Evolutionary conservation across 2,113 vertebrate species (phyloP).

Genomic region (Labeo catla): DNA sequence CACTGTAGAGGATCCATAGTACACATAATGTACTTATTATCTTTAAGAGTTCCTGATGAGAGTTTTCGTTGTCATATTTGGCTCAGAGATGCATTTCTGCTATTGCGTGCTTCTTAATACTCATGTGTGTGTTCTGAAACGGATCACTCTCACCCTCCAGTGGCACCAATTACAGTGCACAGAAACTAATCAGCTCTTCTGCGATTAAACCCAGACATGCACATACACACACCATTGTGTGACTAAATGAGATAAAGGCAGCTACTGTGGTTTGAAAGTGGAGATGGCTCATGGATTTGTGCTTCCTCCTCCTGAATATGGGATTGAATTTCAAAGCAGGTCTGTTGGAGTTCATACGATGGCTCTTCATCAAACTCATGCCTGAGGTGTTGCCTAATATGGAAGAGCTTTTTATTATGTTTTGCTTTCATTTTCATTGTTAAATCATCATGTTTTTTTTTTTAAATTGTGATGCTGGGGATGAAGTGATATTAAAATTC

Average conservation of each 20-base stretch:
- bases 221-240: not conserved
- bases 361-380: conserved; percentile 16
- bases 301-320: not conserved
- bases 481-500: not conserved
- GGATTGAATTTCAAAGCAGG: conserved; percentile 39
- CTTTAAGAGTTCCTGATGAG: not conserved
- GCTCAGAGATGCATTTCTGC: conserved; percentile 12
- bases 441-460: not conserved
- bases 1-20: not conserved
- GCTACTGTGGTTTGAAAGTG: conserved; percentile 39
- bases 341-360: conserved; percentile 35
- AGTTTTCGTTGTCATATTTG: conserved; percentile 13
- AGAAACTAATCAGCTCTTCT: conserved; percentile 24
- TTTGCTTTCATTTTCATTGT: not conserved
- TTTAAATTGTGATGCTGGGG: not conserved
- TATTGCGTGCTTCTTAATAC: conserved; percentile 23
- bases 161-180: not conserved
- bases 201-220: conserved; percentile 31
- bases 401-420: not conserved
- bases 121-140: conserved; percentile 32
- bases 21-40: not conserved
- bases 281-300: conserved; percentile 7
- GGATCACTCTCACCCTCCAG: conserved; percentile 24
- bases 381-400: not conserved
- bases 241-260: conserved; percentile 21